Evolutionary conservation across 2,888 invertebrate species (phyloP).

Genomic region (Scrobipalpa atriplicella): DNA sequence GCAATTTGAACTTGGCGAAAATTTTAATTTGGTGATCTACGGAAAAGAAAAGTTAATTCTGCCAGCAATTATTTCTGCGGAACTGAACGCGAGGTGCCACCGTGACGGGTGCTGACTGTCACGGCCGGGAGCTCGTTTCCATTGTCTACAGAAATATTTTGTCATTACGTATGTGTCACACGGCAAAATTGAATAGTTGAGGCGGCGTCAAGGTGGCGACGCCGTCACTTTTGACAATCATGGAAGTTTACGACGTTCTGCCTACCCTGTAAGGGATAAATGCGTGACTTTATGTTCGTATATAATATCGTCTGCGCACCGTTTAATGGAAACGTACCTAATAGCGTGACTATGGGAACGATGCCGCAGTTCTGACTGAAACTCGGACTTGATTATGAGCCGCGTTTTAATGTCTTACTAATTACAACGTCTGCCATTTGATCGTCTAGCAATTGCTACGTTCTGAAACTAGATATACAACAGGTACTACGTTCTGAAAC

Average conservation of each 20-base stretch:
- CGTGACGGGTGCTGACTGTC: slow-evolving; percentile 59
- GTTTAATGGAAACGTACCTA: slow-evolving; percentile 40
- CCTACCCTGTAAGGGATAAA: too few species aligned
- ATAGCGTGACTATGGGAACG: slow-evolving; percentile 47
- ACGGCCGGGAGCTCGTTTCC: slow-evolving; percentile 45
- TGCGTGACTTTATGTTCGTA: not conserved
- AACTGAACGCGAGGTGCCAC: slow-evolving; percentile 40
- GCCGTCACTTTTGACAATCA: too few species aligned
- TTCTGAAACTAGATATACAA: not conserved
- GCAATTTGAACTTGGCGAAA: slow-evolving; percentile 41
- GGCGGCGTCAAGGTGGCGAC: too few species aligned
- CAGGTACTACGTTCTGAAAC: too few species aligned
- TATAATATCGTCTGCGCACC: not conserved
- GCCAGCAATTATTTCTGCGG: slow-evolving; percentile 48
- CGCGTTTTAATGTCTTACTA: slow-evolving; percentile 46
- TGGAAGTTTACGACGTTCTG: too few species aligned
- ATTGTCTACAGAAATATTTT: slow-evolving; percentile 32
- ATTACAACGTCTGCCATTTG: slow-evolving; percentile 42
- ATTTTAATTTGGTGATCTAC: slow-evolving; percentile 51
- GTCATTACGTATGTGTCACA: too few species aligned
- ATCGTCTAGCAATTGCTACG: slow-evolving; percentile 27
- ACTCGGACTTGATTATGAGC: slow-evolving; percentile 46
- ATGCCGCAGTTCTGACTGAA: slow-evolving; percentile 40
- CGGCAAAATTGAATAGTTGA: too few species aligned
- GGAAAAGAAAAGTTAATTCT: slow-evolving; percentile 48